Evolutionary conservation across 2,797 vertebrate genomes (phyloP), one percentile per base, ranked within the genome.

Genomic region (Catamblyrhynchus diadema): DNA sequence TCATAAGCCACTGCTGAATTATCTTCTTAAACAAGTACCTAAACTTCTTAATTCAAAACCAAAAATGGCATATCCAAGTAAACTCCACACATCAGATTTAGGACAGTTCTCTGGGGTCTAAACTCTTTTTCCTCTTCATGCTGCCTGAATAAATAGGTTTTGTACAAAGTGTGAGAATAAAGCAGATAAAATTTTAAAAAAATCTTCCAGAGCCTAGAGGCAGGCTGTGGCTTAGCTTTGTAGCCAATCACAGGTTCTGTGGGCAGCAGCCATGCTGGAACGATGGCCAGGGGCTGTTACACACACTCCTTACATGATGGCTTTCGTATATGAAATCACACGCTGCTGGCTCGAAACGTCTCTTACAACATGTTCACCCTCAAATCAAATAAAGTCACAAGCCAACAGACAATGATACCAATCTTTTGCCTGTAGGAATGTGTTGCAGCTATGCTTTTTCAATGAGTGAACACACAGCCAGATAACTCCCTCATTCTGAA

Each of bases 301-400:
- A 54, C 22, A 4, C 12, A 7, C 7, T 66, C 30, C 15, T 81
- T 59, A 28, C 60, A 48, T 28, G 35, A 32, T 6, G 30, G 22
- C 3, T 84, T 88, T 59, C 4, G 3, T 13, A 16, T 16, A 14
- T 32, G 33, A 74, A 92, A 78, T 84, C 53, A 33, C 24, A 32
- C 2, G 1, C 21, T 0, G 0, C 17, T 11, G 5, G 44, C 44
- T 53, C 12, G 2, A 86, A 90, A 64, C 27, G 17, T 10, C 45
- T 27, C 27, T 72, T 59, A 37, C 25, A 74, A 30, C 27, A 37
- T 42, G 50, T 35, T 57, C 22, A 53, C 86, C n/a, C 30, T 67
- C 61, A 67, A 41, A 70, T 66, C n/a, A 70, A 82, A 73, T 28
- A 28, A 57, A 81, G 12, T 64, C 33, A 90, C 37, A 17, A 44